Evolutionary conservation across 2,113 vertebrate species (phyloP).

Genomic region (Penelope pileata): DNA sequence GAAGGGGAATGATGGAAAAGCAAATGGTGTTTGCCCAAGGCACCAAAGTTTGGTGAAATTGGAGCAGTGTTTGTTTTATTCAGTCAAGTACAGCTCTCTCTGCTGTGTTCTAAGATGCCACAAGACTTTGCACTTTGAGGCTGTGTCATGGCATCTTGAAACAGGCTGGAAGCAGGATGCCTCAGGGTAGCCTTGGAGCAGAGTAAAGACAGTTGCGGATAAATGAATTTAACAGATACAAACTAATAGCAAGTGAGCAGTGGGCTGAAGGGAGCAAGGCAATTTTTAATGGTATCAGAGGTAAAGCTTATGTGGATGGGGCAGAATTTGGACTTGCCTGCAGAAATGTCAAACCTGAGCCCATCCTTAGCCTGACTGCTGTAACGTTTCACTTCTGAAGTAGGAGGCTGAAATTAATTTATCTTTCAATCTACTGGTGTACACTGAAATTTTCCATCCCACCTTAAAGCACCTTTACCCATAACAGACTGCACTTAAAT

Average conservation of each 20-base stretch:
- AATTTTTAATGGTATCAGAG: neutral
- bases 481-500: neutral
- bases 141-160: neutral
- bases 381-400: neutral
- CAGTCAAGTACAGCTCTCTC: conserved; percentile 14
- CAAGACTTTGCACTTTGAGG: conserved; percentile 57
- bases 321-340: neutral
- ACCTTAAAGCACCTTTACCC: neutral
- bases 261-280: neutral
- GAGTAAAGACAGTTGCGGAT: conserved; percentile 26
- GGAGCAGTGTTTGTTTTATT: conserved; percentile 33
- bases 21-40: conserved; percentile 42
- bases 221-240: conserved; percentile 51
- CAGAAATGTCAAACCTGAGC: neutral
- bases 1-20: neutral
- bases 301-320: neutral
- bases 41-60: conserved; percentile 26
- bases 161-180: neutral
- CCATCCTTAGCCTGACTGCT: neutral
- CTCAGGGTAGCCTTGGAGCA: conserved; percentile 63
- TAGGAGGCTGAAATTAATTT: neutral
- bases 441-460: neutral
- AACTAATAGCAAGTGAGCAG: neutral
- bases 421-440: neutral
- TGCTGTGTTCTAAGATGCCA: conserved; percentile 5